Percentiles rank a stretch among this genome's conserved stretches.
phyloP scores from a whole-genome alignment of 1,140 invertebrate genomes.

The Scaptodrosophila lebanonensis region DNA sequence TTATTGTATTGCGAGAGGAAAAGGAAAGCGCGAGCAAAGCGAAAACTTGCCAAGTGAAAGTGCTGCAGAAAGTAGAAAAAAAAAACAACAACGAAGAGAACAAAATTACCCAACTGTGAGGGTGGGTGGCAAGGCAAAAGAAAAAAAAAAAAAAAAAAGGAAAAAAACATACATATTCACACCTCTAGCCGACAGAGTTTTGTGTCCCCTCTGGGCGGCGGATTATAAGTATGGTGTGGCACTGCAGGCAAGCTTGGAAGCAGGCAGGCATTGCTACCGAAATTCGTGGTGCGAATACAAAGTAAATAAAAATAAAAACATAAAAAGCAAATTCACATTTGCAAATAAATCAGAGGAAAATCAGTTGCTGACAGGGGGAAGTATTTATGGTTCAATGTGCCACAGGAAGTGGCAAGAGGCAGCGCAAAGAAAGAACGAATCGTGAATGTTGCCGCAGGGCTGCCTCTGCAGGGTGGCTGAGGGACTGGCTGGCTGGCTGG shows the following conservation, averaged over 20 bases:
- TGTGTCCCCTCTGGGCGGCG: no score
- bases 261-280: constrained; percentile 34
- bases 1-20: constrained; percentile 51
- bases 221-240: no score
- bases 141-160: no score
- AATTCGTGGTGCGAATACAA: constrained; percentile 71
- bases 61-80: constrained; percentile 58
- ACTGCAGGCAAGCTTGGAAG: neutral
- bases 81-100: no score
- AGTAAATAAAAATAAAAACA: constrained; percentile 74
- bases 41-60: constrained; percentile 58
- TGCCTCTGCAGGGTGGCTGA: constrained; percentile 25
- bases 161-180: no score
- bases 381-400: constrained; percentile 64
- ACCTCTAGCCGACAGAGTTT: no score
- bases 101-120: constrained; percentile 51
- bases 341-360: constrained; percentile 74
- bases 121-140: constrained; percentile 19
- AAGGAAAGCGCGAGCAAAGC: constrained; percentile 15
- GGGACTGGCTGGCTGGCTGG: constrained; percentile 19
- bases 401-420: no score
- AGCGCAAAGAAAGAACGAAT: constrained; percentile 35
- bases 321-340: constrained; percentile 75
- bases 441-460: constrained; percentile 30
- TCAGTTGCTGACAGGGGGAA: constrained; percentile 74